Evolutionary conservation across 1,140 invertebrate genomes (phyloP).

Genomic region (Pachypsylla venusta): DNA sequence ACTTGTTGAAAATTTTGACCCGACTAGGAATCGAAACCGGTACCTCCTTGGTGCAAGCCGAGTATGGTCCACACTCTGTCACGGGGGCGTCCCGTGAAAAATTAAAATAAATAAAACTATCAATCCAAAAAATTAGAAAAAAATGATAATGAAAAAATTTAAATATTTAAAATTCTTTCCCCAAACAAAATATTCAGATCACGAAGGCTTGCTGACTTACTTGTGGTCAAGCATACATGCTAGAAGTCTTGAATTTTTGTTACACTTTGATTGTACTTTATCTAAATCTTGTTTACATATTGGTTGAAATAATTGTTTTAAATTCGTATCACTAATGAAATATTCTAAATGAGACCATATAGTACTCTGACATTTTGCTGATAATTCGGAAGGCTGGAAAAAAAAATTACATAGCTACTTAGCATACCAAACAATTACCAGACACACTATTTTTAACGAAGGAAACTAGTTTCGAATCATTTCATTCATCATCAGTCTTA

Average conservation of each 20-base stretch:
- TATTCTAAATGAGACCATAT: slow-evolving; percentile 15
- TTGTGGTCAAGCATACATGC: slow-evolving; percentile 17
- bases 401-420: background rate
- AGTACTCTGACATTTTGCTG: slow-evolving; percentile 7
- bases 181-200: no score
- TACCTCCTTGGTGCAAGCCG: no score
- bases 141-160: background rate
- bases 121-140: background rate
- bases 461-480: background rate
- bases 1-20: no score
- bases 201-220: no score
- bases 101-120: slow-evolving; percentile 4
- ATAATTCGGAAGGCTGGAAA: slow-evolving; percentile 15
- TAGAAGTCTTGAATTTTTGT: slow-evolving; percentile 14
- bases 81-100: no score
- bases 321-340: slow-evolving; percentile 14
- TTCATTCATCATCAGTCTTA: background rate
- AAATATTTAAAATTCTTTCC: no score
- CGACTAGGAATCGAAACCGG: no score
- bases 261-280: slow-evolving; percentile 13
- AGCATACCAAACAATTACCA: background rate
- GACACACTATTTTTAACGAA: background rate
- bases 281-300: slow-evolving; percentile 16
- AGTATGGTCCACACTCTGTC: no score
- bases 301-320: slow-evolving; percentile 13